These are phyloP conservation scores for Nycticorax nycticorax DNA, from an alignment of 2,113 vertebrate genomes.

Conservation along the genomic window DNA sequence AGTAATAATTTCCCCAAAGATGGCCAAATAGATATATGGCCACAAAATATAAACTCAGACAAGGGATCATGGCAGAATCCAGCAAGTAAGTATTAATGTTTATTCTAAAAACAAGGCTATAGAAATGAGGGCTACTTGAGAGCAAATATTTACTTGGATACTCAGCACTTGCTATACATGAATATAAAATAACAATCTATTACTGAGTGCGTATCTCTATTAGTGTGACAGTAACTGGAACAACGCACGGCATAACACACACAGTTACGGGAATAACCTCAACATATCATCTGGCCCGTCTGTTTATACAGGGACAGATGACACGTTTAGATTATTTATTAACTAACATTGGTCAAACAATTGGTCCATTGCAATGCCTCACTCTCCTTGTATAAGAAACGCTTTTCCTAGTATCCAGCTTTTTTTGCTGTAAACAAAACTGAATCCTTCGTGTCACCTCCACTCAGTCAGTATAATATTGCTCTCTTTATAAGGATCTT, in stretches of 20 bases:
- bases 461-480: not conserved
- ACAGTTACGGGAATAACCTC: not conserved
- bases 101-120: conserved; percentile 8
- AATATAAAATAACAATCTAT: not conserved
- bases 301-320: not conserved
- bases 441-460: not conserved
- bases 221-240: not conserved
- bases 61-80: not conserved
- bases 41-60: not conserved
- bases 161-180: not conserved
- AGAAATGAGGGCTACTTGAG: not conserved
- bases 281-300: not conserved
- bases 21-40: not conserved
- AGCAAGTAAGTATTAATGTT: not conserved
- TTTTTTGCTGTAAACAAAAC: not conserved
- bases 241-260: not conserved
- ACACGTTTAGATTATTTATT: not conserved
- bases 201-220: not conserved
- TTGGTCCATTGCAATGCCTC: not conserved
- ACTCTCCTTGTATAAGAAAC: not conserved
- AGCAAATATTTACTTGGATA: conserved; percentile 24
- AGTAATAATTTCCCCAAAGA: conserved; percentile 4
- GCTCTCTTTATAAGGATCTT: not conserved
- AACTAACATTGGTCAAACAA: not conserved
- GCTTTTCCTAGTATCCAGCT: not conserved